Conservation (phyloP, 2,888 invertebrate species). For the Oegoconia quadripuncta region DNA sequence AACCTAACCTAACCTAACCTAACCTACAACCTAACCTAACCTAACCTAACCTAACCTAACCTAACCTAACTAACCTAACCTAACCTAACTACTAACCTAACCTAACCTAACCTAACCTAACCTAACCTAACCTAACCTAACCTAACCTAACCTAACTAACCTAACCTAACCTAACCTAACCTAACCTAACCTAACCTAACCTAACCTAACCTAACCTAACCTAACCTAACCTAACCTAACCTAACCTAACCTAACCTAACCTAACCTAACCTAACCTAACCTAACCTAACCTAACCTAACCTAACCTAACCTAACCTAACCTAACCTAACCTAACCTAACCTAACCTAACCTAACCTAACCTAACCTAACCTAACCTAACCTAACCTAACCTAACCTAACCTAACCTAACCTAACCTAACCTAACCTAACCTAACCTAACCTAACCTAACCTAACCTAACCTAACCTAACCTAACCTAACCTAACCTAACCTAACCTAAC, state of each 20-base stretch:
- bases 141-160: not conserved
- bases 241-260: not conserved
- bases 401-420: not conserved
- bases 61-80: constrained; percentile 8
- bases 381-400: not conserved
- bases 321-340: not conserved
- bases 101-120: not conserved
- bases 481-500: constrained; percentile 11
- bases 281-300: not conserved
- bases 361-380: not conserved
- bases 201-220: not conserved
- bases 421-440: not conserved
- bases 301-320: not conserved
- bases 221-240: not conserved
- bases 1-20: not conserved
- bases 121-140: not conserved
- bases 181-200: not conserved
- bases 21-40: not conserved
- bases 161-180: not conserved
- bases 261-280: not conserved
- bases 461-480: constrained; percentile 15
- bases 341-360: not conserved
- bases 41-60: not conserved
- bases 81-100: constrained; percentile 5
- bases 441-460: constrained; percentile 4